phyloP scores from a whole-genome alignment of 2,888 invertebrate genomes.

The Erebia epiphron region DNA sequence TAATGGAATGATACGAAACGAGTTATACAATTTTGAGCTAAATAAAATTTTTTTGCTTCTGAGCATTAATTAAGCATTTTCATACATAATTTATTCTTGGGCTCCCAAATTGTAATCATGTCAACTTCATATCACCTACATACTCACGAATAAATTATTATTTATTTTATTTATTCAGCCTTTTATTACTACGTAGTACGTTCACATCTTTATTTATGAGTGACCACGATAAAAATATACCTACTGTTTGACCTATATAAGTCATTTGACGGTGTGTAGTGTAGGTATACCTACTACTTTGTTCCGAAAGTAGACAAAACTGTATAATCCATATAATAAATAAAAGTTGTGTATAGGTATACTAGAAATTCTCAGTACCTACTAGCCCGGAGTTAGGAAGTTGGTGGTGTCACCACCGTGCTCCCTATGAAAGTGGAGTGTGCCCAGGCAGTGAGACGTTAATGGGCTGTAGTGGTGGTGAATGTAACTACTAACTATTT shows the following conservation, averaged over 20 bases:
- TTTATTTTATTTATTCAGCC: background rate
- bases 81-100: background rate
- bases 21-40: background rate
- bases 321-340: no score
- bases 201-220: slow-evolving; percentile 4
- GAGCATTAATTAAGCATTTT: background rate
- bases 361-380: no score
- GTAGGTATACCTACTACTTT: background rate
- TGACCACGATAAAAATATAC: slow-evolving; percentile 9
- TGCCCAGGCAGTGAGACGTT: no score
- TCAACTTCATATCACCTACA: no score
- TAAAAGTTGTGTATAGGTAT: no score
- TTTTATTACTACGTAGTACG: slow-evolving; percentile 14
- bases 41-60: slow-evolving; percentile 1
- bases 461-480: no score
- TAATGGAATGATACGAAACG: background rate
- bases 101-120: no score
- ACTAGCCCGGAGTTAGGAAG: no score
- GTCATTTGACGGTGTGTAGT: background rate
- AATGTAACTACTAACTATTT: no score
- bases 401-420: no score
- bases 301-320: background rate
- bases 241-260: background rate
- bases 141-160: no score
- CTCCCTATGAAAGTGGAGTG: no score